These are phyloP conservation scores for Rhyacophila evoluta DNA, from an alignment of 2,888 invertebrate genomes.

Conservation along the genomic window DNA sequence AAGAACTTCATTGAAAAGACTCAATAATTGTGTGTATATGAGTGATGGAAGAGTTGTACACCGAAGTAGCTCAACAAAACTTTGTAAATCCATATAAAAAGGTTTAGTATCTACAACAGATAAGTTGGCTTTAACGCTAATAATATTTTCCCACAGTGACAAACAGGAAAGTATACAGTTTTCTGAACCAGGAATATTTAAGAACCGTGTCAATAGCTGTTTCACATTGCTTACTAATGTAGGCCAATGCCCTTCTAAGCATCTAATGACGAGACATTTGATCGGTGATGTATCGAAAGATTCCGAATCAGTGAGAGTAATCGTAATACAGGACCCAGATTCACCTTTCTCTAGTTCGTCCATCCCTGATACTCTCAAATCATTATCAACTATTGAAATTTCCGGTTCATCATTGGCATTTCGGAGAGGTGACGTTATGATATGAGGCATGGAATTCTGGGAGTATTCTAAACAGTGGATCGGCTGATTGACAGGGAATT, in stretches of 20 bases:
- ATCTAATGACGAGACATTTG: constrained; percentile 88
- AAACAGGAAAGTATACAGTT: constrained; percentile 85
- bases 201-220: constrained; percentile 70
- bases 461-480: constrained; percentile 53
- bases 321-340: constrained; percentile 66
- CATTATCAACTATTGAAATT: background rate
- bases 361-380: constrained; percentile 60
- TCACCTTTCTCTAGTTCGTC: constrained; percentile 42
- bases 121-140: constrained; percentile 90
- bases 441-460: constrained; percentile 55
- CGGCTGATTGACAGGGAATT: constrained; percentile 59
- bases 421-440: constrained; percentile 55
- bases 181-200: constrained; percentile 73
- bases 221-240: constrained; percentile 80
- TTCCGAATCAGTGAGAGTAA: constrained; percentile 81
- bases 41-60: constrained; percentile 81
- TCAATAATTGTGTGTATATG: constrained; percentile 86
- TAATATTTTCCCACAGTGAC: constrained; percentile 89
- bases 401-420: background rate
- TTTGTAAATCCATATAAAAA: constrained; percentile 86
- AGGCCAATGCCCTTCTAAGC: constrained; percentile 87
- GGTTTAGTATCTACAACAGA: constrained; percentile 91
- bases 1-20: constrained; percentile 88
- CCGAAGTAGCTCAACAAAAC: constrained; percentile 79
- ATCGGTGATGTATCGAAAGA: constrained; percentile 88